Conservation (phyloP, 2,113 vertebrate species). For the Albula goreensis region DNA sequence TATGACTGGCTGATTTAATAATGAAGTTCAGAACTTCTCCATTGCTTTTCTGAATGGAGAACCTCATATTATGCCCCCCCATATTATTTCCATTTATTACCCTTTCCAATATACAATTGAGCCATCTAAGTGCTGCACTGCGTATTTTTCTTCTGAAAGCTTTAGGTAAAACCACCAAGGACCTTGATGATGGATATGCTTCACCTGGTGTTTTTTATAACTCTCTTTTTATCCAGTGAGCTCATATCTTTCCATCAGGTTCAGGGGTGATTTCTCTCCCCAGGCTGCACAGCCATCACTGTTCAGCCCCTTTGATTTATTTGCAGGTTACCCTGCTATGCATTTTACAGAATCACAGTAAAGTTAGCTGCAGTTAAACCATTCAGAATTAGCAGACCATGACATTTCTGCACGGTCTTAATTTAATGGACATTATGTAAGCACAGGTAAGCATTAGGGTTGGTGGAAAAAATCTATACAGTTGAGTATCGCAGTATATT, state of each 20-base stretch:
- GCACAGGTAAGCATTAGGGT: neutral
- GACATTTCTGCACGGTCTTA: neutral
- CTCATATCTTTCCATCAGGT: constrained; percentile 8
- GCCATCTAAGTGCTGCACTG: neutral
- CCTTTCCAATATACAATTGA: neutral
- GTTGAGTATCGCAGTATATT: no score
- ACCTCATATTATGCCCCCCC: no score
- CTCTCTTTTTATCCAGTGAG: neutral
- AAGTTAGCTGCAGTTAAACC: neutral
- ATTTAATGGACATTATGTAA: neutral
- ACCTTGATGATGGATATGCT: constrained; percentile 8
- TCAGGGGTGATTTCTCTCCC: constrained; percentile 19
- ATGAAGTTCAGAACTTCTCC: neutral
- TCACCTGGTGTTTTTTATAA: neutral
- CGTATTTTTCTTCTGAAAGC: neutral
- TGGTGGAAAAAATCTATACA: no score
- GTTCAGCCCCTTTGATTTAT: constrained; percentile 3
- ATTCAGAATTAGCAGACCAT: neutral
- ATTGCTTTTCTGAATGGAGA: neutral
- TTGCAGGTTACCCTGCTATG: neutral
- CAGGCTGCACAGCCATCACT: neutral
- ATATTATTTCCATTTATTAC: neutral
- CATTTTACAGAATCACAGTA: neutral
- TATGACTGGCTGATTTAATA: neutral
- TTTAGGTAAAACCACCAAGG: neutral